Evolutionary conservation across 2,113 vertebrate species (phyloP), one percentile per base, ranked within the genome.

Genomic region (Salvelinus fontinalis): DNA sequence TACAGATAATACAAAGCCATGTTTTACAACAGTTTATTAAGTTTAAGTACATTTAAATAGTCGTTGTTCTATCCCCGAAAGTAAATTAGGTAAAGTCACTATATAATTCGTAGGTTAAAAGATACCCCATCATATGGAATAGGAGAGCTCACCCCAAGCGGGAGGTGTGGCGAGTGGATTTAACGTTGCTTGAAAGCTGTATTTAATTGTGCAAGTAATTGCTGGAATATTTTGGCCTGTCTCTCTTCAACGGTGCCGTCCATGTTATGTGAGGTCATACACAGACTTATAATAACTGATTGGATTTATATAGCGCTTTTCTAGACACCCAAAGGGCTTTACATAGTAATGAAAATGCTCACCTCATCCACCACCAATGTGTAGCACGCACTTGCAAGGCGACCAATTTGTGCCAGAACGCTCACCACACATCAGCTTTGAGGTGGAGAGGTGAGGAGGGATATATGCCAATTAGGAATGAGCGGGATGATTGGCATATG

Each of bases 121-220:
- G 54, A 57, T 20, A 57, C 54, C 20, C 16, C 54, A n/a, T 24
- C 22, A 64, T 22, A 64, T 3, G 18, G 60, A 11, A 16, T n/a
- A 64, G 8, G 18, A 64, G 6, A 64, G 20, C 62, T 26, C 62
- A 64, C 13, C 20, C 62, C 6, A 24, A 22, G 22, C 22, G 54
- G 54, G 54, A 20, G 16, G 2, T 57, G 54, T n/a, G 20, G 3
- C 18, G 2, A 64, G 22, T 11, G 22, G n/a, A 64, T 64, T 64
- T 24, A 64, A 64, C 24, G 62, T 64, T 64, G 22, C 62, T 22
- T n/a, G 22, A 64, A 24, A 24, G 62, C 62, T 64, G 5, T 22
- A 11, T 64, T 64, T 64, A n/a, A 62, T 62, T 62, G 60, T 64
- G 62, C n/a, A 64, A 14, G 62, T 22, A 64, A 64, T 64, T 57